Evolutionary conservation across 2,888 invertebrate species (phyloP).

Genomic region (Salticus scenicus): DNA sequence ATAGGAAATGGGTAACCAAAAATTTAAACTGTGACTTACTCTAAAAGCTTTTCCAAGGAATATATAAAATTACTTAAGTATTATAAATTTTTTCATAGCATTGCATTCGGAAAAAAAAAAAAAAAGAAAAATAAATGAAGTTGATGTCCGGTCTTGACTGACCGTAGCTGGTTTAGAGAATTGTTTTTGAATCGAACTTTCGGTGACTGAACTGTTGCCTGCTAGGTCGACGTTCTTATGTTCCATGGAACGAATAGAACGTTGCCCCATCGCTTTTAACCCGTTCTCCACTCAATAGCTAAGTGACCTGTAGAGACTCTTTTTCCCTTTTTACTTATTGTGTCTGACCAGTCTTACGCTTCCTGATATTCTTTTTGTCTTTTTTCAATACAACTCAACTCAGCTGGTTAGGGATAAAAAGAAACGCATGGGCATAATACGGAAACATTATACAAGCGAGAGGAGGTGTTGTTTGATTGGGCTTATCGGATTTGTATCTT

Average conservation of each 20-base stretch:
- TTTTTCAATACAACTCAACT: neutral
- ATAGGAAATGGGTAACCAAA: no score
- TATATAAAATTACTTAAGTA: no score
- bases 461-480: neutral
- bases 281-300: slow-evolving; percentile 3
- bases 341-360: slow-evolving; percentile 9
- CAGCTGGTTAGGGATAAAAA: neutral
- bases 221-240: slow-evolving; percentile 2
- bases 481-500: slow-evolving; percentile 3
- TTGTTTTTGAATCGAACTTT: neutral
- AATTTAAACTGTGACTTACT: no score
- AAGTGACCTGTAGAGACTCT: neutral
- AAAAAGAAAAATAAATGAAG: no score
- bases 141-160: neutral
- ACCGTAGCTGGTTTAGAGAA: slow-evolving; percentile 1
- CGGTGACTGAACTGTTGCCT: slow-evolving; percentile 4
- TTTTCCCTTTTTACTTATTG: neutral
- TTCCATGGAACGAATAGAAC: neutral
- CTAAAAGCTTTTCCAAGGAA: no score
- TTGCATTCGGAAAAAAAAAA: no score
- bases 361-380: neutral
- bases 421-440: neutral
- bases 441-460: neutral
- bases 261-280: slow-evolving; percentile 1
- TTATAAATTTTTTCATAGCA: no score